Base-by-base conservation (phyloP, 1,140 invertebrate genomes). In the Drosophila cardini region DNA sequence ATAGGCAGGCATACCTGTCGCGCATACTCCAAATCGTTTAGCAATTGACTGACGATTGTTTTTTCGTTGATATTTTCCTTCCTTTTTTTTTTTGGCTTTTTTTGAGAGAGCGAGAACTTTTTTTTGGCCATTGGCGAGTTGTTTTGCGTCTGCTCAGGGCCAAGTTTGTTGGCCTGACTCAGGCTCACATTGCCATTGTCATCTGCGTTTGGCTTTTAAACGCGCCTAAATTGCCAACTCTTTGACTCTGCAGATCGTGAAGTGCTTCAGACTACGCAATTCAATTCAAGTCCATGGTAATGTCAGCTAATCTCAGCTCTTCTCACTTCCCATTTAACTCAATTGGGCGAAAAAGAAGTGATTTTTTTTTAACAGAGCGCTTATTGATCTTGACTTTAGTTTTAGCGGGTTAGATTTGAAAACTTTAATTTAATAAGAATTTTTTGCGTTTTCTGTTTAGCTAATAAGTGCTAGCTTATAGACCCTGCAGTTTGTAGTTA, bases 41-140 rank as follows among this genome's bases (percentile, higher is more conserved):
- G 84, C 80, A 89, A 87, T 87, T 87, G 83, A 89, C 83, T 87
- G 83, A 89, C 83, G 84, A 77, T 80, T 80, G 75, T 77, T 79
- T 67, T 82, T 57, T 63, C 32, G 48, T 53, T 43, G n/a, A 45
- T 6, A 15, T 21, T 69, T 52, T 40, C n/a, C 55, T 38, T 57
- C 40, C 74, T 50, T 61, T 38, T n/a, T 30, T 36, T 9, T 55
- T 71, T 11, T 40, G n/a, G n/a, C n/a, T 53, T 11, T 38, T 52
- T 30, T 36, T 34, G 13, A 10, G 32, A 50, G 21, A 50, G 21
- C 5, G 30, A 53, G 50, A 58, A 26, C 40, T 52, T 57, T 21
- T 57, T 21, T 26, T 34, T 63, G 70, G 53, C 70, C 69, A 72
- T 64, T 72, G 4, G 21, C 61, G 69, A 63, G 32, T 60, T 46